These are phyloP conservation scores for Bombus consobrinus DNA, from an alignment of 1,140 invertebrate genomes.

Conservation along the genomic window DNA sequence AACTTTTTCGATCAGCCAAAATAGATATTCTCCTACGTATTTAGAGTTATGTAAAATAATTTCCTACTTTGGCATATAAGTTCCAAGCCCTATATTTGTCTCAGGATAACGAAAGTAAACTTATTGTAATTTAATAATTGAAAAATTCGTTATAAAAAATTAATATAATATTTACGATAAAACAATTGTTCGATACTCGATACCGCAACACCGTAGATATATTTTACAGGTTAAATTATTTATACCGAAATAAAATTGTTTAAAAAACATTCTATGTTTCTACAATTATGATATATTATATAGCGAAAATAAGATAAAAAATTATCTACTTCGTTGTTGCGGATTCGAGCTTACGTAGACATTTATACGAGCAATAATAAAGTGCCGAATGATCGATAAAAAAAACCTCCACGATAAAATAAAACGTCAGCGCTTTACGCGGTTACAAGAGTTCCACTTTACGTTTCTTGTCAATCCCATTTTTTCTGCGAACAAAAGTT, in stretches of 20 bases:
- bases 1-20: slow-evolving; percentile 54
- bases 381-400: slow-evolving; percentile 70
- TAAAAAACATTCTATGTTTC: not conserved
- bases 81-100: not conserved
- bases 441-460: slow-evolving; percentile 69
- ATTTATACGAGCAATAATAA: slow-evolving; percentile 66
- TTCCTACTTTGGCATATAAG: not conserved
- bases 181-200: not conserved
- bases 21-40: slow-evolving; percentile 23
- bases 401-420: slow-evolving; percentile 62
- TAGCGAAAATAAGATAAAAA: slow-evolving; percentile 44
- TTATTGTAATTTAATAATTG: too few relatives aligned
- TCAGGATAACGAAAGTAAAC: not conserved
- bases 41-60: slow-evolving; percentile 19
- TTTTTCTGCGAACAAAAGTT: slow-evolving; percentile 48
- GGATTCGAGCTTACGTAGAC: slow-evolving; percentile 55
- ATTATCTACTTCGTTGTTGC: slow-evolving; percentile 45
- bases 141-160: not conserved
- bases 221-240: not conserved
- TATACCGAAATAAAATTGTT: not conserved
- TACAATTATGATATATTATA: not conserved
- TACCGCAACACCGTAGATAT: not conserved
- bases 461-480: slow-evolving; percentile 55
- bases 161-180: not conserved
- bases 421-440: slow-evolving; percentile 73